Base-by-base conservation (phyloP, 2,888 invertebrate species). In the Philonicus albiceps region DNA sequence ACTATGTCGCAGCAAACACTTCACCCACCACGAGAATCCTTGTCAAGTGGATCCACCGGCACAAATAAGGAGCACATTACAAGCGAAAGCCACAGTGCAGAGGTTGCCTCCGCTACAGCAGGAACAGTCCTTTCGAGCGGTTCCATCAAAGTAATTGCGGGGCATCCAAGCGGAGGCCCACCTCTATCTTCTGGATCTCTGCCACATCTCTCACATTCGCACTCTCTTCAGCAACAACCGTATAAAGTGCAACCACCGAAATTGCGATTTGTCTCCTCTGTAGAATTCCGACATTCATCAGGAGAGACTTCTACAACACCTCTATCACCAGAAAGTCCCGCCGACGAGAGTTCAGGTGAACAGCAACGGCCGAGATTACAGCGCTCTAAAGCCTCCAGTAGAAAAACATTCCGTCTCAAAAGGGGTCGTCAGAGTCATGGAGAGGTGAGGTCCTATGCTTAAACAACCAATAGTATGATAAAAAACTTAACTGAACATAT, bases 351-450 rank as follows among this genome's bases (percentile, higher is more conserved):
- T 89, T 95, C 95, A 1, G 95, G 95, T 27, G 94, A 94, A 90
- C 93, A 91, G 92, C 93, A 89, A 91, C 93, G 92, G 93, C 94
- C 90, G 43, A 93, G 97, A 4, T 94, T 98, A 86, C 98, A 98
- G 91, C 94, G 98, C 27, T 96, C 98, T 86, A 98, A 98, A 93
- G 98, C 97, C 49, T 98, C 97, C 90, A 98, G 98, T 90, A 95
- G 98, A 90, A 98, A 97, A 93, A 98, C 98, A 0, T 98, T 98
- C 93, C 95, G 98, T 88, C 94, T 97, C 87, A 94, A 96, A 89
- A 96, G 96, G 91, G 96, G 96, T 91, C 94, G 96, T 90, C 95
- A 94, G 90, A 95, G 93, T 86, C 95, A 95, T 89, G 94, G 95
- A 72, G 96, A 96, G 92, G 96, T 96, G 92, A 91, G 90, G 90